Evolutionary conservation across 2,888 invertebrate species (phyloP), one percentile per base, ranked within the genome.

Genomic region (Noctua fimbriata): DNA sequence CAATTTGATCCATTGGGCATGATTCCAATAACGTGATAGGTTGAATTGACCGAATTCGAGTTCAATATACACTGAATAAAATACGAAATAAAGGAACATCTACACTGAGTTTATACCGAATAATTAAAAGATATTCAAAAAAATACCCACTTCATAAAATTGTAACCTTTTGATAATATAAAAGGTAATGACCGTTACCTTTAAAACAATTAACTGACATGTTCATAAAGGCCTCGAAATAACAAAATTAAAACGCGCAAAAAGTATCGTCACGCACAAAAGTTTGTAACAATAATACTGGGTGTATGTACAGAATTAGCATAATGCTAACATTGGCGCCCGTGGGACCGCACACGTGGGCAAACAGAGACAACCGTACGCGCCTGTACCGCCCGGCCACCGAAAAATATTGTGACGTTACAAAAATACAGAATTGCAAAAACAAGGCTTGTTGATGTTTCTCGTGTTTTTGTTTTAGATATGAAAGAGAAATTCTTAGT

Each of bases 281-380:
- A 94, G 91, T 93, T 92, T 88, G 89, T 88, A 93, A 89, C 85
- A 95, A 94, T 94, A 95, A 93, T 93, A 93, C 85, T 72, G 88
- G 89, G 89, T 93, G 92, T 93, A 91, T 93, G 92, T 91, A 90
- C 90, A 91, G 89, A 92, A 95, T 96, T 96, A 95, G 88, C 96
- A 96, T 96, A 96, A 95, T 93, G 93, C 94, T 93, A 95, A 94
- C 94, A 93, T 90, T 87, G 82, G 83, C 86, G 88, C 90, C 92
- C 92, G 92, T 96, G 96, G 94, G 96, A 96, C 92, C 81, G 76
- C 82, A 88, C 96, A 96, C 94, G 94, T 96, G 96, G 92, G 88
- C 92, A 94, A 96, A 96, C 93, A 96, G 89, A 76, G 85, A 84
- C 90, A 89, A 86, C 90, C 87, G 85, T 84, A 84, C 85, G 80